Conservation (phyloP, 2,888 invertebrate genomes). For the Lithophane leautieri region DNA sequence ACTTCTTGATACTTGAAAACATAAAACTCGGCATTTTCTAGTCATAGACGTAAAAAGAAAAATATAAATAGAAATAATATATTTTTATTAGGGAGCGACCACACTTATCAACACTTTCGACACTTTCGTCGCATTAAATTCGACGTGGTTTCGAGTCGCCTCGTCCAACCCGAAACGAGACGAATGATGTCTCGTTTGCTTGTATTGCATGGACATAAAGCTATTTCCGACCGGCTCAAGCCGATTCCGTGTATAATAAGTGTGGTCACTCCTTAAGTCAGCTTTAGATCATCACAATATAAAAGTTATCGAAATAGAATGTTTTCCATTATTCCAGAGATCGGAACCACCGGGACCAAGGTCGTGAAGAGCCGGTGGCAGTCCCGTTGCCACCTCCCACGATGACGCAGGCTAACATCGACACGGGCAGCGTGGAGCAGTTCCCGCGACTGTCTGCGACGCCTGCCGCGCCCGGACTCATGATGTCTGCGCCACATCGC, state of each 20-base stretch:
- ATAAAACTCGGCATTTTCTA: not conserved
- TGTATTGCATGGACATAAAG: not conserved
- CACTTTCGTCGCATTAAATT: not conserved
- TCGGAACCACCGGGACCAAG: conserved; percentile 57
- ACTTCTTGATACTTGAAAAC: conserved; percentile 41
- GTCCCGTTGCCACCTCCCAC: conserved; percentile 58
- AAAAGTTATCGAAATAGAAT: not conserved
- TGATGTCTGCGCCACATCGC: conserved; percentile 70
- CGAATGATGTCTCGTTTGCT: not conserved
- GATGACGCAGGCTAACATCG: conserved; percentile 92
- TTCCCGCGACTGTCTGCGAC: conserved; percentile 87
- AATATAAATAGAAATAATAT: not conserved
- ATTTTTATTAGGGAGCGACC: not conserved
- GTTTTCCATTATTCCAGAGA: conserved; percentile 43
- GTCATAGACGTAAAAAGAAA: conserved; percentile 16
- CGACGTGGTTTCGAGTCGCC: too few species aligned
- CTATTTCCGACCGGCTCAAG: not conserved
- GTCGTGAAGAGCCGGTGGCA: conserved; percentile 55
- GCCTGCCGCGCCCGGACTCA: conserved; percentile 72
- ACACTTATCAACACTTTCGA: not conserved
- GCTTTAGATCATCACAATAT: too few species aligned
- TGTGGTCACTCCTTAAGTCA: not conserved
- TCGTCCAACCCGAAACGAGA: not conserved
- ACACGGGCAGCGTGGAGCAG: conserved; percentile 88
- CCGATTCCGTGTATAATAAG: not conserved